Percentiles rank a stretch among this genome's conserved stretches.
phyloP scores from a whole-genome alignment of 2,797 vertebrate species.

The Rhinichthys osculus region DNA sequence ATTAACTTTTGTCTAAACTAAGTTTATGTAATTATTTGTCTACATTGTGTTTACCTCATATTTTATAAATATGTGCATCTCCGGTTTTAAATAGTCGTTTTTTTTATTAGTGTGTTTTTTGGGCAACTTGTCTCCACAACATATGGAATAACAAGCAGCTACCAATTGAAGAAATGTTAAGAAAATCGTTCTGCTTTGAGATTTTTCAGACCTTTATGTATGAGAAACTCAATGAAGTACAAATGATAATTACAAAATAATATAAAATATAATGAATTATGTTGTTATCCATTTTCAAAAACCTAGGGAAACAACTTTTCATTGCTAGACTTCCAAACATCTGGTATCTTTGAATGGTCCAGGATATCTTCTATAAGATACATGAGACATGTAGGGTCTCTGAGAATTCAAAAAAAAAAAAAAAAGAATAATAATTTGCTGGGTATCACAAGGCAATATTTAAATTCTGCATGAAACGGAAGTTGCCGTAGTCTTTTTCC shows the following conservation, averaged over 20 bases:
- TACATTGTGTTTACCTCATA: not conserved
- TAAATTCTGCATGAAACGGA: not conserved
- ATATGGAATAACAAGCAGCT: not conserved
- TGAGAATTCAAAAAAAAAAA: not conserved
- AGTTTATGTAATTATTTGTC: not conserved
- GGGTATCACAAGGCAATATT: not conserved
- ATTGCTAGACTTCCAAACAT: not conserved
- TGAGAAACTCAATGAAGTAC: not conserved
- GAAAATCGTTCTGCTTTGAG: not conserved
- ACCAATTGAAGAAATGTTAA: not conserved
- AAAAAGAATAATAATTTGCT: not conserved
- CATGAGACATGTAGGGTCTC: not conserved
- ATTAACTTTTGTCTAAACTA: not conserved
- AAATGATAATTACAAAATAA: not conserved
- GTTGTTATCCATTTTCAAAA: too few species aligned
- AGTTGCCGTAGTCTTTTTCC: not conserved
- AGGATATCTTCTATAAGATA: not conserved
- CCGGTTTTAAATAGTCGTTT: not conserved
- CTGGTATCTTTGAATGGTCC: not conserved
- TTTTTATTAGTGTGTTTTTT: not conserved
- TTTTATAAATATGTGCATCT: not conserved
- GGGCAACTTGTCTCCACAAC: not conserved
- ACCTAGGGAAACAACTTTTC: too few species aligned
- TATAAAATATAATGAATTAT: not conserved
- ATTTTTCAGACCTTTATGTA: not conserved